Conservation (phyloP, 2,797 vertebrate genomes). For the Microtus agrestis region DNA sequence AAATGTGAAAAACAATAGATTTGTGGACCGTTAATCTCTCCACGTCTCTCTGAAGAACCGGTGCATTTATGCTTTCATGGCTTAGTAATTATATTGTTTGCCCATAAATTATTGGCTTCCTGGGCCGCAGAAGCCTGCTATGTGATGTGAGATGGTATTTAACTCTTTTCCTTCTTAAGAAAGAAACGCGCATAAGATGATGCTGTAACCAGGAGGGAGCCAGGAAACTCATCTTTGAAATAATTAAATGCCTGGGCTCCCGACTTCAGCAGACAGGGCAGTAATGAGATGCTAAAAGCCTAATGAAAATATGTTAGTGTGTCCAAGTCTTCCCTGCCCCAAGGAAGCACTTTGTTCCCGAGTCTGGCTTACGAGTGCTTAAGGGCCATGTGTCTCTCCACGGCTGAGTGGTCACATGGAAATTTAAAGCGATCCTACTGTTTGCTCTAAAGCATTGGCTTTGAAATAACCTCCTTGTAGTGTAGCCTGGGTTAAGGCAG, state of each 20-base stretch:
- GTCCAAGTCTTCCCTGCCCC: background rate
- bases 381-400: background rate
- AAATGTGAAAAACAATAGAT: background rate
- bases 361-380: background rate
- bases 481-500: too few species aligned
- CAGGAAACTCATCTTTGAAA: background rate
- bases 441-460: background rate
- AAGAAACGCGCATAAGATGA: background rate
- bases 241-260: slow-evolving; percentile 40
- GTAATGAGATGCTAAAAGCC: slow-evolving; percentile 4
- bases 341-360: slow-evolving; percentile 15
- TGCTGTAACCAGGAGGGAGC: background rate
- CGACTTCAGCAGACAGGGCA: background rate
- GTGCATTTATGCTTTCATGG: background rate
- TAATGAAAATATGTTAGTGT: background rate
- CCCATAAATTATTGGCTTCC: background rate
- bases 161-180: slow-evolving; percentile 20
- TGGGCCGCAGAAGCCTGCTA: background rate
- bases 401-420: background rate
- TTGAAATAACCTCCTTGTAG: background rate
- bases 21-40: background rate
- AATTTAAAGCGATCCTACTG: background rate
- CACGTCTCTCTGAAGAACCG: background rate
- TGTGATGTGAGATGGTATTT: background rate
- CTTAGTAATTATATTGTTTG: slow-evolving; percentile 34